Conservation (phyloP, 2,797 vertebrate species). For the Lepilemur septentrionalis region DNA sequence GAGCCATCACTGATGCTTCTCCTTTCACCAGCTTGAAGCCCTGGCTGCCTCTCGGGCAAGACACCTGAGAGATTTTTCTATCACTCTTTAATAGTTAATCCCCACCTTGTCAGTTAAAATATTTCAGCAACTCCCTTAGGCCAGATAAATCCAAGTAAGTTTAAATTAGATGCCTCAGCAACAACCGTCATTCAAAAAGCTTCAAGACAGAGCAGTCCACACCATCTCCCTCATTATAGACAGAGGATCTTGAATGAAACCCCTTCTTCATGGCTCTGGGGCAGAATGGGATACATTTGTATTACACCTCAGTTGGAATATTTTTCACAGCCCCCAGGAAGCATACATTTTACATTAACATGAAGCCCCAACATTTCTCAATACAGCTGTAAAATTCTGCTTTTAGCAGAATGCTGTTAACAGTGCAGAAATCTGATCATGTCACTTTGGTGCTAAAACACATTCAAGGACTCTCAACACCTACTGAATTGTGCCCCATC, state of each 20-base stretch:
- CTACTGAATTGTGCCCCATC: neutral
- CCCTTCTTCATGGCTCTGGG: slow-evolving; percentile 34
- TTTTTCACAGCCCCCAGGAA: slow-evolving; percentile 27
- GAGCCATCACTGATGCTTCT: neutral
- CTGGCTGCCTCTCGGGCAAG: slow-evolving; percentile 37
- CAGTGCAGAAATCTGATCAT: neutral
- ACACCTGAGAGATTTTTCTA: slow-evolving; percentile 66
- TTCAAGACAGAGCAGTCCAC: slow-evolving; percentile 20
- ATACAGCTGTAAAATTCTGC: slow-evolving; percentile 37
- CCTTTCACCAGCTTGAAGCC: neutral
- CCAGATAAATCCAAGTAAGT: slow-evolving; percentile 63
- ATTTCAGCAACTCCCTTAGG: slow-evolving; percentile 68
- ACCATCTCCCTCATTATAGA: slow-evolving; percentile 52
- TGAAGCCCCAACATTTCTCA: slow-evolving; percentile 38
- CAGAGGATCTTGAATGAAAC: slow-evolving; percentile 27
- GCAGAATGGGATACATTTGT: slow-evolving; percentile 21
- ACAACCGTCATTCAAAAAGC: slow-evolving; percentile 53
- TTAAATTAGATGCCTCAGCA: slow-evolving; percentile 71
- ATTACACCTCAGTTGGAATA: slow-evolving; percentile 9
- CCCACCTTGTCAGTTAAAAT: slow-evolving; percentile 69
- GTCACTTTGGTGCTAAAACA: neutral
- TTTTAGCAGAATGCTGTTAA: slow-evolving; percentile 61
- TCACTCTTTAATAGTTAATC: slow-evolving; percentile 69
- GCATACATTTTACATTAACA: slow-evolving; percentile 47
- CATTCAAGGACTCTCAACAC: neutral